Base-by-base conservation (phyloP, 1,140 invertebrate genomes). In the Drosophila truncata region DNA sequence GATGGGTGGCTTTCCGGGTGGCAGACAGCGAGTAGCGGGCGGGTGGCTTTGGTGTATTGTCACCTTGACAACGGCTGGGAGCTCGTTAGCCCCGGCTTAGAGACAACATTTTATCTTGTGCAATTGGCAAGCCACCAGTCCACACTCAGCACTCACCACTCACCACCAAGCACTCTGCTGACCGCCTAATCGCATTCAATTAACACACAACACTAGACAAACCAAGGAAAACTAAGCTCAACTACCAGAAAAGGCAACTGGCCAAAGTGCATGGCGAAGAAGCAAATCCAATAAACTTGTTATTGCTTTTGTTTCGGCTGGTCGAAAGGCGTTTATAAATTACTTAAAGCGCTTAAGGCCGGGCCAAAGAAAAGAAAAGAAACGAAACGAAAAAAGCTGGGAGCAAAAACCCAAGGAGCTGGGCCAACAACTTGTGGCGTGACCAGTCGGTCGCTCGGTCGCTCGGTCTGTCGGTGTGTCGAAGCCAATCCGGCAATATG, bases 271-370 rank as follows among this genome's bases (percentile, higher is more conserved):
- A 78, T 33, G 58, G 39, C 23, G 42, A 49, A 63, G 42, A 78
- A 64, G 46, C 67, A 84, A 78, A 87, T 82, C 82, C 79, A 87
- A 86, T 80, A 88, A 83, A 88, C 52, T 83, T 88, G 84, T 84
- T 88, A 78, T 88, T 80, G 80, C 77, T 62, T 80, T 59, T 71
- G 80, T 61, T 69, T 67, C 47, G 77, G 60, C 57, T 67, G 63
- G 65, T 71, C 66, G 59, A 73, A 82, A 91, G 82, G 78, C 85
- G 85, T 91, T 90, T 90, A 91, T 90, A 90, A 90, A 91, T 90
- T 90, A 90, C 85, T 90, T 90, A 85, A 90, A 90, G 78, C 82
- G 81, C 74, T 90, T 90, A 90, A 85, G 80, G 69, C 84, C 46
- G 44, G 50, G 66, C 63, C 27, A 84, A 82, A 69, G 66, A 73